Evolutionary conservation across 2,888 invertebrate genomes (phyloP).

Genomic region (Dinocampus coccinellae): DNA sequence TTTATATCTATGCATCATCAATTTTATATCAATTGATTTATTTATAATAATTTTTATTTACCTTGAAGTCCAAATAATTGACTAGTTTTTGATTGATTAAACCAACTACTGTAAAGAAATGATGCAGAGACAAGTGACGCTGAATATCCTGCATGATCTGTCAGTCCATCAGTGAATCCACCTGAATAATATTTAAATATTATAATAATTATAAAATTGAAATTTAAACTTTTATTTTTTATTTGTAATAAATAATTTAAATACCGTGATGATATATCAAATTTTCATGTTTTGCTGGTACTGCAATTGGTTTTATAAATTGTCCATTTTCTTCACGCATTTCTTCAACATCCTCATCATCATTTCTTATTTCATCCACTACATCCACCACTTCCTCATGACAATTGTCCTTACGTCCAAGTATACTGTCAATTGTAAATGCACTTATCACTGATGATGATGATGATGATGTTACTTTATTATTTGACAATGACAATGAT

Average conservation of each 20-base stretch:
- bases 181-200: constrained; percentile 15
- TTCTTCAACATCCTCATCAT: constrained; percentile 43
- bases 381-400: constrained; percentile 43
- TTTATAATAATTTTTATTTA: constrained; percentile 57
- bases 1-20: neutral
- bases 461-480: constrained; percentile 41
- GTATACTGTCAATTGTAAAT: constrained; percentile 63
- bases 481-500: constrained; percentile 26
- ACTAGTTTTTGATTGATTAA: constrained; percentile 65
- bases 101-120: constrained; percentile 65
- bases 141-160: constrained; percentile 59
- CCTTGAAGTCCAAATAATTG: constrained; percentile 77
- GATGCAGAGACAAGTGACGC: constrained; percentile 65
- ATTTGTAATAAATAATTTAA: too few species aligned
- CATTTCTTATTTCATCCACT: constrained; percentile 40
- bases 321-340: constrained; percentile 42
- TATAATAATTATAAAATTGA: constrained; percentile 9
- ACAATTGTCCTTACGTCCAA: constrained; percentile 47
- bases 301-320: constrained; percentile 50
- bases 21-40: neutral
- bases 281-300: constrained; percentile 42
- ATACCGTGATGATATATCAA: constrained; percentile 25
- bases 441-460: constrained; percentile 54
- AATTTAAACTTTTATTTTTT: too few species aligned
- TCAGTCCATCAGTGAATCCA: constrained; percentile 43